A percentile compares a stretch with the other conserved stretches of the same genome.
Evolutionary conservation across 2,888 invertebrate genomes (phyloP).

Genomic region (Coecobrya sp.): DNA sequence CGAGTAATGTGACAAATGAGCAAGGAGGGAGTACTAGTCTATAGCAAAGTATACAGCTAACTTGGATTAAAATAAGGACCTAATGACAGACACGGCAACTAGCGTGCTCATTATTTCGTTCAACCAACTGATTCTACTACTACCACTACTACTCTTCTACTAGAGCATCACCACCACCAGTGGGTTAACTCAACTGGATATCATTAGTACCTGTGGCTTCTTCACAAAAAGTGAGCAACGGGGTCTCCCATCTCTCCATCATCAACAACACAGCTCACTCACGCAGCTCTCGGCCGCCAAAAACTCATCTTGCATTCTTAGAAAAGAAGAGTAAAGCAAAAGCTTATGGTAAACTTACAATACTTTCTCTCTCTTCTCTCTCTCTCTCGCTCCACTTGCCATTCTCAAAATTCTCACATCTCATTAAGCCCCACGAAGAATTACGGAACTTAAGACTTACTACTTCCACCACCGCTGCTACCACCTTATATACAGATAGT

Average conservation of each 20-base stretch:
- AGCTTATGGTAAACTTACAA: conserved; percentile 36
- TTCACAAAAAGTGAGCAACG: conserved; percentile 68
- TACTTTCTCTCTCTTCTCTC: conserved; percentile 16
- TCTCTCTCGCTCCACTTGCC: conserved; percentile 14
- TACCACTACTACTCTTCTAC: neutral
- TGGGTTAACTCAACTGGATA: conserved; percentile 69
- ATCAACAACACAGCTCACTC: neutral
- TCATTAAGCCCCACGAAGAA: conserved; percentile 70
- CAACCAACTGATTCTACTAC: conserved; percentile 16
- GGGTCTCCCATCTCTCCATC: conserved; percentile 1
- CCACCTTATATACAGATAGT: neutral
- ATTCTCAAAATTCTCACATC: conserved; percentile 67
- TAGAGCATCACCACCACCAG: neutral
- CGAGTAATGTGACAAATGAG: conserved; percentile 66
- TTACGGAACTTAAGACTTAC: neutral
- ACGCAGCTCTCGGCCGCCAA: neutral
- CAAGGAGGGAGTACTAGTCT: neutral
- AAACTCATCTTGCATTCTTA: neutral
- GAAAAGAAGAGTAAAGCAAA: neutral
- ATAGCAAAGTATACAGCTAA: neutral
- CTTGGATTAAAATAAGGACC: conserved; percentile 65
- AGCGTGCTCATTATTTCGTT: conserved; percentile 31
- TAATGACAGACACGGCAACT: conserved; percentile 53
- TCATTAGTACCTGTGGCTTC: conserved; percentile 81
- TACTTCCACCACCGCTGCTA: neutral